phyloP scores from a whole-genome alignment of 2,113 vertebrate genomes.

The Brachypodius melanocephalos region DNA sequence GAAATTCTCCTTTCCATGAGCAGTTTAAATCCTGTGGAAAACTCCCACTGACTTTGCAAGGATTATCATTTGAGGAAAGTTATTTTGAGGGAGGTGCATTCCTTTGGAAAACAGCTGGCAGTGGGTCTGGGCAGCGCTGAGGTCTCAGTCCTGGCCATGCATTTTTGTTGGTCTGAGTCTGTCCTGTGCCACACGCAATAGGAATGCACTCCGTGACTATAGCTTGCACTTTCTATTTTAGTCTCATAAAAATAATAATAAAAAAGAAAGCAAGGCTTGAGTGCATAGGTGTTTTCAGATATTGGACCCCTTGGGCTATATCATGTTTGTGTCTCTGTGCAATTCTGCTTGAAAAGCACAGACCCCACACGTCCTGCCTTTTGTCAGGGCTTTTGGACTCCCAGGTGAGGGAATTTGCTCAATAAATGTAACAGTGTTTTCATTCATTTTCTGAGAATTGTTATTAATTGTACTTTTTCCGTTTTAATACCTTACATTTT shows the following conservation, averaged over 20 bases:
- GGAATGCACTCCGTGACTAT: not conserved
- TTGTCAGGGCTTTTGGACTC: not conserved
- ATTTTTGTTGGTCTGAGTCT: not conserved
- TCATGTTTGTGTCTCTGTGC: not conserved
- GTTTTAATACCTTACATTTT: not conserved
- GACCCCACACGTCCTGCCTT: not conserved
- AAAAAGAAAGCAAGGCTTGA: not conserved
- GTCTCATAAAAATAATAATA: not conserved
- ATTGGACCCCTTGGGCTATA: not conserved
- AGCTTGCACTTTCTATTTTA: not conserved
- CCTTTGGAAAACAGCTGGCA: not conserved
- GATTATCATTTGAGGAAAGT: constrained; percentile 43
- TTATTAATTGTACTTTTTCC: not conserved
- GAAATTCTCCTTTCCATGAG: constrained; percentile 37
- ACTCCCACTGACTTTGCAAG: constrained; percentile 4
- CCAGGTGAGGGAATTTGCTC: not conserved
- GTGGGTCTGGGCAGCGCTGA: not conserved
- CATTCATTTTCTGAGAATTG: not conserved
- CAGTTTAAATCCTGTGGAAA: constrained; percentile 30
- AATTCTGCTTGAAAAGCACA: not conserved
- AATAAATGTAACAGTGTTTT: not conserved
- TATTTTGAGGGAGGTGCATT: constrained; percentile 6
- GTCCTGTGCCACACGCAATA: not conserved
- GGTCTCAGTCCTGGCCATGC: not conserved
- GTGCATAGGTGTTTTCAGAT: not conserved